phyloP scores from a whole-genome alignment of 2,888 invertebrate species.

The Rhingia campestris region DNA sequence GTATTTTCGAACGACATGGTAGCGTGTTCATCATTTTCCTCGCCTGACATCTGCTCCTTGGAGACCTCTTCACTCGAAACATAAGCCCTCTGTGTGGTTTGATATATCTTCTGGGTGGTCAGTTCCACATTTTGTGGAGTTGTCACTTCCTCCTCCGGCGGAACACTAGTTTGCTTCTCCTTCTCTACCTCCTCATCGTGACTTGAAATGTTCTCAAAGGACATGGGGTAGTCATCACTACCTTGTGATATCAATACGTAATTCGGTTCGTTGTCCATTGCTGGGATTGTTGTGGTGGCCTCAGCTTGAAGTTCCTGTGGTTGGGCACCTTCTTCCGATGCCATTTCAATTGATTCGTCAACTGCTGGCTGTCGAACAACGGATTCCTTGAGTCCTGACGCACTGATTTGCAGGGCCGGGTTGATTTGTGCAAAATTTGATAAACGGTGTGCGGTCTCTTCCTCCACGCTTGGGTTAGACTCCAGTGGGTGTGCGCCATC shows the following conservation, averaged over 20 bases:
- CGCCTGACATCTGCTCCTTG: constrained; percentile 16
- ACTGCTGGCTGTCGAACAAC: constrained; percentile 21
- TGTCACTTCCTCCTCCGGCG: constrained; percentile 48
- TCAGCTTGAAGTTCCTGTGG: constrained; percentile 20
- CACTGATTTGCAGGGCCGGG: constrained; percentile 76
- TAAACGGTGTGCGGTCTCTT: constrained; percentile 77
- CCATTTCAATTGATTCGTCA: constrained; percentile 49
- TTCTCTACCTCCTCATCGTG: not conserved
- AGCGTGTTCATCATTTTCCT: constrained; percentile 11
- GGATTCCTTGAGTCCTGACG: constrained; percentile 24
- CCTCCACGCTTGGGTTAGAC: constrained; percentile 18
- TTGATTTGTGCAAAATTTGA: constrained; percentile 80
- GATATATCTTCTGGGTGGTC: constrained; percentile 21
- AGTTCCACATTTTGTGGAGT: constrained; percentile 44
- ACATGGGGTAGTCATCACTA: constrained; percentile 31
- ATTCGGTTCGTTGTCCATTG: constrained; percentile 38
- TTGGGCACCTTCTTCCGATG: constrained; percentile 5
- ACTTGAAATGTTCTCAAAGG: constrained; percentile 29
- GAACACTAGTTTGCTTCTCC: constrained; percentile 1
- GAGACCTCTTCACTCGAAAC: constrained; percentile 31
- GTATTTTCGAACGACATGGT: not conserved
- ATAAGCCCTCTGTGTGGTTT: constrained; percentile 40
- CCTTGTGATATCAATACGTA: constrained; percentile 58
- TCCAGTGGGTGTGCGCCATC: constrained; percentile 14
- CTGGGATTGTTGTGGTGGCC: constrained; percentile 64